Evolutionary conservation across 2,113 vertebrate species (phyloP), one percentile per base, ranked within the genome.

Genomic region (Thomomys bottae): DNA sequence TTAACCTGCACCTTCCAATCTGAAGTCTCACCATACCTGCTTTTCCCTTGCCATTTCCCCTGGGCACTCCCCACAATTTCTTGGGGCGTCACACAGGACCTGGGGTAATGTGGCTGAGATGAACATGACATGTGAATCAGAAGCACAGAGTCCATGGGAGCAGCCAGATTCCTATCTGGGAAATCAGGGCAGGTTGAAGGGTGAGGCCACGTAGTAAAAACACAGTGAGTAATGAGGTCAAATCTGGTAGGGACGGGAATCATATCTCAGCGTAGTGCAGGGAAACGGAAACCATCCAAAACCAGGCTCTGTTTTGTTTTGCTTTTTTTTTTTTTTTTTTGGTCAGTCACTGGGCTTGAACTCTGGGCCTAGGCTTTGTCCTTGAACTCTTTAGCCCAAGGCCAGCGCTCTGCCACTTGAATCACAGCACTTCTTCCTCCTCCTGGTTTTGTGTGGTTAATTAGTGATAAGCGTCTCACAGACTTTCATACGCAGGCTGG

Each of bases 161-260:
- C 93, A 93, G 94, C 92, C 95, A 95, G 90, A 93, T 96, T 95
- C 96, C 95, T 94, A 78, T 91, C 93, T 96, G 94, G 94, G 95
- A 94, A 95, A 96, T 93, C 93, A 96, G 94, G 95, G 94, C 92
- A 93, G 92, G 67, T 86, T 88, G 96, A 17, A 96, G 95, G 95
- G 94, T 80, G 90, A 92, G 94, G 94, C 93, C 77, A 59, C 6
- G 83, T 90, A 49, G 95, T 95, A 95, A 94, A 94, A 54, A 54
- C 95, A 96, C 94, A 95, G 85, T 96, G 96, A 96, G 93, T 95
- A 96, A 96, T 91, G 94, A 95, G 95, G 94, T 96, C 95, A 95
- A 87, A 94, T 90, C 96, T 96, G 92, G 89, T 93, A 84, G 93
- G 85, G 93, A 93, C 94, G 78, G 93, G 94, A 88, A 85, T 85